Evolutionary conservation across 2,888 invertebrate species (phyloP).

Genomic region (Watsonalla binaria): DNA sequence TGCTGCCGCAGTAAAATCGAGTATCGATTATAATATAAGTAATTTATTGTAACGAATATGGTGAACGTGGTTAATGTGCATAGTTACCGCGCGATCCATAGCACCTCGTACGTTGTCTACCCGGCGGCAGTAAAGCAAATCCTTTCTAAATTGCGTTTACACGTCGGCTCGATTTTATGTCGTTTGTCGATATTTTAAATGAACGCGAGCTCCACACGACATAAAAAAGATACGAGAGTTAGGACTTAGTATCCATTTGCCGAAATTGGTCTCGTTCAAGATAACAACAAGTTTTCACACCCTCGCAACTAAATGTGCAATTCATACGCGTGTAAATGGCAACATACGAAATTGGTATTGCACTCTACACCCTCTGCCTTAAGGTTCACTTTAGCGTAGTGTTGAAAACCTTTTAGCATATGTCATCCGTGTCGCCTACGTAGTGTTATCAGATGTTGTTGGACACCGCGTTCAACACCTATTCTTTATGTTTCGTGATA

Average conservation of each 20-base stretch:
- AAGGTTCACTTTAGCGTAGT: slow-evolving; percentile 19
- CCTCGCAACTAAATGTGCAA: slow-evolving; percentile 75
- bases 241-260: slow-evolving; percentile 79
- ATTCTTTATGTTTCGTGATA: slow-evolving; percentile 49
- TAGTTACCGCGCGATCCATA: slow-evolving; percentile 17
- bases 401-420: slow-evolving; percentile 45
- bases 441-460: slow-evolving; percentile 60
- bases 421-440: slow-evolving; percentile 59
- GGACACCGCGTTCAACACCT: slow-evolving; percentile 52
- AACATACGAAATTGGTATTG: slow-evolving; percentile 12
- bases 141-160: slow-evolving; percentile 69
- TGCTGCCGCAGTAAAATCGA: background rate
- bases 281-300: slow-evolving; percentile 79
- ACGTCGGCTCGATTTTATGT: slow-evolving; percentile 39
- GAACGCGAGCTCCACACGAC: slow-evolving; percentile 56
- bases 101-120: slow-evolving; percentile 5
- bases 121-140: slow-evolving; percentile 61
- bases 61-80: slow-evolving; percentile 27
- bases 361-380: slow-evolving; percentile 16
- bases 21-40: background rate
- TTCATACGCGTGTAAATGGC: slow-evolving; percentile 71
- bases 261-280: slow-evolving; percentile 76
- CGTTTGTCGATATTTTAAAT: slow-evolving; percentile 73
- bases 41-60: slow-evolving; percentile 4
- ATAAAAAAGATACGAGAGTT: slow-evolving; percentile 75